Evolutionary conservation across 2,797 vertebrate genomes (phyloP).

Genomic region (Spheniscus humboldti): DNA sequence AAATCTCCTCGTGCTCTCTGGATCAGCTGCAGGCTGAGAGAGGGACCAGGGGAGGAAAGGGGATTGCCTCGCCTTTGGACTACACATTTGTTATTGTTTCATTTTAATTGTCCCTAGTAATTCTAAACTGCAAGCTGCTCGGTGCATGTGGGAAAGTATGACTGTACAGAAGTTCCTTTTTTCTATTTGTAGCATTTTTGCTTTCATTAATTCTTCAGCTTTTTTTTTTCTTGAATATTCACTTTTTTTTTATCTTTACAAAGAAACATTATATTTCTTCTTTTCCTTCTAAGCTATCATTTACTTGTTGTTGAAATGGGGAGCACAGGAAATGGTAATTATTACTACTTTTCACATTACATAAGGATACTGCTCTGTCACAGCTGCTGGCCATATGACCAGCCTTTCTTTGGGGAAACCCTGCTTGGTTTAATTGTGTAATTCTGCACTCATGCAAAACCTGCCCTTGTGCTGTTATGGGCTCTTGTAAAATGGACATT

Average conservation of each 20-base stretch:
- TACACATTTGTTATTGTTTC: conserved; percentile 16
- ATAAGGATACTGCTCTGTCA: not conserved
- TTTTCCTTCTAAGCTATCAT: not conserved
- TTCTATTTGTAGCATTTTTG: not conserved
- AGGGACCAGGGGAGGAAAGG: not conserved
- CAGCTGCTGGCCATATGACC: conserved; percentile 66
- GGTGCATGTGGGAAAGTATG: not conserved
- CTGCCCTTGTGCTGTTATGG: not conserved
- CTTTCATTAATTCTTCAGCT: not conserved
- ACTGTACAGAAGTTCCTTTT: not conserved
- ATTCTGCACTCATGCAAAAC: not conserved
- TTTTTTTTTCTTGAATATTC: not conserved
- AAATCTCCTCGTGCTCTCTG: not conserved
- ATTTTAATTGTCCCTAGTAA: conserved; percentile 20
- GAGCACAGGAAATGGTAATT: not conserved
- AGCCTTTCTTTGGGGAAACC: not conserved
- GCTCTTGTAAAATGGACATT: not conserved
- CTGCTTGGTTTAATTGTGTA: not conserved
- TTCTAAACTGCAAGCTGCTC: not conserved
- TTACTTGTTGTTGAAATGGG: not conserved
- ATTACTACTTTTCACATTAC: conserved; percentile 16
- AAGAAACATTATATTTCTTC: not conserved
- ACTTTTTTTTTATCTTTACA: not conserved
- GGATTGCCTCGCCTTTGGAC: not conserved
- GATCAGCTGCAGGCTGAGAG: not conserved